Evolutionary conservation across 2,797 vertebrate genomes (phyloP).

Genomic region (Moxostoma hubbsi): DNA sequence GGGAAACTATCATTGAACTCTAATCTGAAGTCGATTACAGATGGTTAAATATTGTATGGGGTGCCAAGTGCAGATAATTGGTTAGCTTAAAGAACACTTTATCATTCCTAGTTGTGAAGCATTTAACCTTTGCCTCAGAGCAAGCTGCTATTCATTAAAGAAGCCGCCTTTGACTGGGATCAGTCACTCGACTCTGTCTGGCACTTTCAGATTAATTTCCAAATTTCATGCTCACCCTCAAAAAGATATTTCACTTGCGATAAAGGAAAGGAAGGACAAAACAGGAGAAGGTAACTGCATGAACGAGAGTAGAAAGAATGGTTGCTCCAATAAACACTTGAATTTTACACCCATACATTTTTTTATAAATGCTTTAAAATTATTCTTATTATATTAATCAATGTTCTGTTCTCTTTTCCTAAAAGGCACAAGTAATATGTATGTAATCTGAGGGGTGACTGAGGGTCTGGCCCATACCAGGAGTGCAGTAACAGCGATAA

Average conservation of each 20-base stretch:
- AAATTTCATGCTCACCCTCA: slow-evolving; percentile 58
- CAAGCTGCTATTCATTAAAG: slow-evolving; percentile 58
- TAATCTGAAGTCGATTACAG: slow-evolving; percentile 64
- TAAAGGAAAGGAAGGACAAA: slow-evolving; percentile 10
- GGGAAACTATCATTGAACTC: slow-evolving; percentile 48
- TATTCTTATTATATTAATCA: no score
- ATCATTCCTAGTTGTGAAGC: slow-evolving; percentile 57
- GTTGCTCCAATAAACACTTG: slow-evolving; percentile 8
- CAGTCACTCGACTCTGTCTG: slow-evolving; percentile 51
- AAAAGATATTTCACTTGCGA: slow-evolving; percentile 46
- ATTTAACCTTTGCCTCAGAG: slow-evolving; percentile 61
- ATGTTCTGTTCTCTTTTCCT: no score
- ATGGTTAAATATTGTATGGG: slow-evolving; percentile 65
- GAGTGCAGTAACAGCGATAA: no score
- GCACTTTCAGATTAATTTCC: slow-evolving; percentile 55
- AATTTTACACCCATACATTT: slow-evolving; percentile 11
- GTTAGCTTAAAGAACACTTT: slow-evolving; percentile 62
- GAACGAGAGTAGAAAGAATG: background rate
- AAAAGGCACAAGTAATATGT: no score
- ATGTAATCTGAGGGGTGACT: no score
- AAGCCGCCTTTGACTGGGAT: slow-evolving; percentile 53
- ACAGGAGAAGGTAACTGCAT: background rate
- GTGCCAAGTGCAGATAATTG: slow-evolving; percentile 61
- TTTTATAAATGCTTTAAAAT: no score
- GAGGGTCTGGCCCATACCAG: no score